These are phyloP conservation scores for Felis catus DNA, from an alignment of 2,113 vertebrate species.

Conservation along the genomic window DNA sequence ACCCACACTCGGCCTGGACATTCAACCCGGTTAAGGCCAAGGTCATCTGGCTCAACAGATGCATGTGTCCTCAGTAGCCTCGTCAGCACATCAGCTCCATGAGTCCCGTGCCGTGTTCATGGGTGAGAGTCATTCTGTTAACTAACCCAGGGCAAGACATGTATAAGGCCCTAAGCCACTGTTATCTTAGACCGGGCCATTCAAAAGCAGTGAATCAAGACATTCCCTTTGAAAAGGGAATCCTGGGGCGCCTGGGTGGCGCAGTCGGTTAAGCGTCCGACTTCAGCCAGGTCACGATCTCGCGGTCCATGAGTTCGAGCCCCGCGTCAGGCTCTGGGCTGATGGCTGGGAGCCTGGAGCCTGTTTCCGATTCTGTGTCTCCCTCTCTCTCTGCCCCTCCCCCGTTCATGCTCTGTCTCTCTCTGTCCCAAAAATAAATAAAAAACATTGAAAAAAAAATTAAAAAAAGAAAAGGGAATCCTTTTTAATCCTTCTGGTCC, in stretches of 20 bases:
- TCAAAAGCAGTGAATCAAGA: background rate
- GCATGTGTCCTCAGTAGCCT: background rate
- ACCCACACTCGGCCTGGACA: background rate
- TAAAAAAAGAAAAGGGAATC: too few species aligned
- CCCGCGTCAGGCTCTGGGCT: too few species aligned
- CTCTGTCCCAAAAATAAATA: too few species aligned
- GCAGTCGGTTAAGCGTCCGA: too few species aligned
- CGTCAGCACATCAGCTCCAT: background rate
- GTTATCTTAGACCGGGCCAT: background rate
- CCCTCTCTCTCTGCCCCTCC: too few species aligned
- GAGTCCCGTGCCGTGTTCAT: accelerated
- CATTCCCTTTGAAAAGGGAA: background rate
- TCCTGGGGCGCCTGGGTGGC: too few species aligned
- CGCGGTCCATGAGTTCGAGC: too few species aligned
- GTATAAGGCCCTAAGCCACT: accelerated
- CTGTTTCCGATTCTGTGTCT: too few species aligned
- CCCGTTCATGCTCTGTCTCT: too few species aligned
- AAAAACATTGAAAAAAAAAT: too few species aligned
- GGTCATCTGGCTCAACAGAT: background rate
- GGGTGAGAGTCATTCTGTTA: background rate
- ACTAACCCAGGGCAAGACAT: background rate
- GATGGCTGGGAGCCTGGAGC: too few species aligned
- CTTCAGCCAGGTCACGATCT: too few species aligned
- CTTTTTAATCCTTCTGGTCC: background rate
- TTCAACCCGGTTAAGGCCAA: background rate